Conservation (phyloP, 2,113 vertebrate genomes). For the Coturnix japonica region DNA sequence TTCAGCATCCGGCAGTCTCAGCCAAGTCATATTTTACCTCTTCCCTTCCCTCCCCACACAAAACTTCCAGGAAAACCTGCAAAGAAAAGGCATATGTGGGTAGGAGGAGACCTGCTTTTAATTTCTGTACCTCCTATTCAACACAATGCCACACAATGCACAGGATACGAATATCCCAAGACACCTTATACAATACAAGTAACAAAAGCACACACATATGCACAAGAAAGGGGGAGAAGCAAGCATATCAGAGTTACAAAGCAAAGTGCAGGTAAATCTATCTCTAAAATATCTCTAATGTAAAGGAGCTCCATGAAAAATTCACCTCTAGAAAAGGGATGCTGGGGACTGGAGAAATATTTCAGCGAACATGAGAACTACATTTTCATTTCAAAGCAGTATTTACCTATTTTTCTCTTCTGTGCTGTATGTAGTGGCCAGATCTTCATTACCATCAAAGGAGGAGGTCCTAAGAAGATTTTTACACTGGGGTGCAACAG, state of each 20-base stretch:
- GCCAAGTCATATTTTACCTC: conserved; percentile 72
- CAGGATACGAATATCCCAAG: conserved; percentile 76
- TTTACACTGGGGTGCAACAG: not conserved
- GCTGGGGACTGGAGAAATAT: not conserved
- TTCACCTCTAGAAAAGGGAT: not conserved
- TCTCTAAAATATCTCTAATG: not conserved
- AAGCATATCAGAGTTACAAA: not conserved
- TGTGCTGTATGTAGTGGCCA: not conserved
- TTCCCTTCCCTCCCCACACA: conserved; percentile 65
- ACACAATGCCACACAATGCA: conserved; percentile 76
- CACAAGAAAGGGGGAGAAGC: conserved; percentile 32
- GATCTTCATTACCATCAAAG: not conserved
- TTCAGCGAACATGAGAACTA: not conserved
- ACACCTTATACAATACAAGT: conserved; percentile 71
- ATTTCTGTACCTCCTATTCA: conserved; percentile 72
- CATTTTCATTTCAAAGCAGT: not conserved
- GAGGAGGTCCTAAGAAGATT: not conserved
- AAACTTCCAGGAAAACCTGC: conserved; percentile 77
- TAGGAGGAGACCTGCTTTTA: conserved; percentile 72
- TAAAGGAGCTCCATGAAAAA: not conserved
- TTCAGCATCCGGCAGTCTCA: conserved; percentile 66
- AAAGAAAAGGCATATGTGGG: conserved; percentile 71
- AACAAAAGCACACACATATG: conserved; percentile 60
- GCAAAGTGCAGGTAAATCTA: conserved; percentile 27
- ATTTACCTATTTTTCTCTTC: not conserved